A percentile compares a stretch with the other conserved stretches of the same genome.
Conservation (phyloP, 1,140 invertebrate genomes). For the Planococcus citri region DNA sequence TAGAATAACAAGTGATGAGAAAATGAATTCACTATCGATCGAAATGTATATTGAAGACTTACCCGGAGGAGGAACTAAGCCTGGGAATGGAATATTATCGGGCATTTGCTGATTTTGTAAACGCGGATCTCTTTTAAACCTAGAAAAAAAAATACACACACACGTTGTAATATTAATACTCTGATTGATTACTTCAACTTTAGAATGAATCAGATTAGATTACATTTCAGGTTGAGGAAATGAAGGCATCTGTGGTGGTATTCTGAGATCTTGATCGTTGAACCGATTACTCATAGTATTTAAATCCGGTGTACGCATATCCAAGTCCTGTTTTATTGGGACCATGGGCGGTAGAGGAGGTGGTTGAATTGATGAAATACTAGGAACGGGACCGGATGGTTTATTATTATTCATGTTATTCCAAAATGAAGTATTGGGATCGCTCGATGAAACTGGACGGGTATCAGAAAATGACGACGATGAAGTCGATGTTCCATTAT, state of each 20-base stretch:
- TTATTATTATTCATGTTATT: not conserved
- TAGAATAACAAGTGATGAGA: not conserved
- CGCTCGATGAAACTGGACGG: not conserved
- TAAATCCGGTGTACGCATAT: conserved; percentile 36
- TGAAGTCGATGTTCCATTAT: conserved; percentile 7
- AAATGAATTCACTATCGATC: not conserved
- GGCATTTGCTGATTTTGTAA: not conserved
- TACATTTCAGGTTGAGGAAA: conserved; percentile 10
- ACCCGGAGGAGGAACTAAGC: not conserved
- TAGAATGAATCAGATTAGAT: not conserved
- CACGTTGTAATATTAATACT: too few species aligned
- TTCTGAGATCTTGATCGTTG: conserved; percentile 49
- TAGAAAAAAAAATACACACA: not conserved
- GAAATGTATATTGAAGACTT: not conserved
- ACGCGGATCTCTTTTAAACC: not conserved
- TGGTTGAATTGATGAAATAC: not conserved
- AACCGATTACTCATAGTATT: conserved; percentile 34
- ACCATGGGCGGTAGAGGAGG: conserved; percentile 4
- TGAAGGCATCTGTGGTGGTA: conserved; percentile 33
- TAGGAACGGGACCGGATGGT: not conserved
- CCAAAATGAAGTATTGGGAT: not conserved
- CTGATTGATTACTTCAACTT: too few species aligned
- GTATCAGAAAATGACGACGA: not conserved
- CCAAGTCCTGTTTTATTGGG: conserved; percentile 32
- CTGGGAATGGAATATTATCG: not conserved